Percentiles rank a stretch among this genome's conserved stretches.
These are phyloP conservation scores for Papilio xuthus DNA, from an alignment of 1,140 invertebrate species.

Conservation along the genomic window DNA sequence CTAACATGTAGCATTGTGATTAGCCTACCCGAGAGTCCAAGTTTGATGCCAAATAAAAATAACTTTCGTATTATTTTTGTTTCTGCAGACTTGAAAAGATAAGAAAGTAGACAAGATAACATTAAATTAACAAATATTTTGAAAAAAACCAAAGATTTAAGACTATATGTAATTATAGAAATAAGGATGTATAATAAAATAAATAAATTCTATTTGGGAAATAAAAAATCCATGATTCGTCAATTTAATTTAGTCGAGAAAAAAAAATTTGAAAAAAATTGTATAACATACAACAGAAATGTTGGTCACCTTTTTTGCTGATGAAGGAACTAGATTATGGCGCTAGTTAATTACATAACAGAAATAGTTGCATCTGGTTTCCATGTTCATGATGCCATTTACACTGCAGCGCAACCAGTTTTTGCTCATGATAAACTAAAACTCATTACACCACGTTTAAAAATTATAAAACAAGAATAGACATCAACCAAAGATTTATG, in stretches of 20 bases:
- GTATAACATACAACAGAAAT: not conserved
- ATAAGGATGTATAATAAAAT: too few species aligned
- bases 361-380: conserved; percentile 6
- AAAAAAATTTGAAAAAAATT: too few species aligned
- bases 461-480: too few species aligned
- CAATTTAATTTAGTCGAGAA: too few species aligned
- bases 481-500: too few species aligned
- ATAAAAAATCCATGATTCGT: too few species aligned
- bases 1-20: not conserved
- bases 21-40: not conserved
- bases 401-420: not conserved
- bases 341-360: conserved; percentile 18
- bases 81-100: too few species aligned
- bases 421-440: conserved; percentile 1
- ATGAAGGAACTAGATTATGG: conserved; percentile 4
- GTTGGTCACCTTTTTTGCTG: not conserved
- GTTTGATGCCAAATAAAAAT: not conserved
- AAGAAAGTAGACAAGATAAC: not conserved
- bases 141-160: too few species aligned
- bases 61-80: not conserved
- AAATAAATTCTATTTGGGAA: too few species aligned
- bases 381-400: not conserved
- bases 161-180: too few species aligned
- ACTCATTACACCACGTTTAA: not conserved
- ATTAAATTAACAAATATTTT: too few species aligned